Base-by-base conservation (phyloP, 2,888 invertebrate species). In the Lasioglossum morio region DNA sequence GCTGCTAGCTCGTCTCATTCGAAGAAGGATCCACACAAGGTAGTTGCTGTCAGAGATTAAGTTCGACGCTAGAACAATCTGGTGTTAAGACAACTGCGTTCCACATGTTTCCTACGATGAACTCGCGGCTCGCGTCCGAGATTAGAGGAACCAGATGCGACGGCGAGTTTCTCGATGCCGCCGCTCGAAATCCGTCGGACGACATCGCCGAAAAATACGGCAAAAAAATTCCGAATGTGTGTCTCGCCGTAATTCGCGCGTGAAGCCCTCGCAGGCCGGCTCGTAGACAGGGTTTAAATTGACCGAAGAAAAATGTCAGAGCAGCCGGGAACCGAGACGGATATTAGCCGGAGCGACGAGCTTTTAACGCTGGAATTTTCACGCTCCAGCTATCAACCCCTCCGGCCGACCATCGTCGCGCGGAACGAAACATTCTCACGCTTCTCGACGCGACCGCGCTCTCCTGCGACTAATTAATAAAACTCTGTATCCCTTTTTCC, bases 281-380 rank as follows among this genome's bases (percentile, higher is more conserved):
- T 83, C 82, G 88, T 75, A 83, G 87, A 88, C 87, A 72, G 82
- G 80, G 77, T 91, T 91, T 90, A 91, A 92, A 92, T 92, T 82
- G 92, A 88, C 81, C 90, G 85, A 66, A 85, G 86, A 90, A 90
- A 91, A 91, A 91, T 84, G 77, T 79, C 78, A 37, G 43, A 37
- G 23, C 73, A 23, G 75, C 46, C n/a, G 43, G 27, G 72, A 43
- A 72, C 79, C 46, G 60, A 75, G 77, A 72, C 77, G 77, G 82
- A 87, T 85, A 87, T 89, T 89, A 85, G 85, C 80, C 63, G 27
- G 57, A 60, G 74, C 43, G 79, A 77, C 77, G 82, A 84, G 87
- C 88, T 88, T 84, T 89, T 88, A 87, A 84, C 81, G 79, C 40
- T 19, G 77, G 79, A 79, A 89, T 87, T 77, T 46, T 79, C 66